Evolutionary conservation across 2,113 vertebrate genomes (phyloP).

Genomic region (Pelusios castaneus): DNA sequence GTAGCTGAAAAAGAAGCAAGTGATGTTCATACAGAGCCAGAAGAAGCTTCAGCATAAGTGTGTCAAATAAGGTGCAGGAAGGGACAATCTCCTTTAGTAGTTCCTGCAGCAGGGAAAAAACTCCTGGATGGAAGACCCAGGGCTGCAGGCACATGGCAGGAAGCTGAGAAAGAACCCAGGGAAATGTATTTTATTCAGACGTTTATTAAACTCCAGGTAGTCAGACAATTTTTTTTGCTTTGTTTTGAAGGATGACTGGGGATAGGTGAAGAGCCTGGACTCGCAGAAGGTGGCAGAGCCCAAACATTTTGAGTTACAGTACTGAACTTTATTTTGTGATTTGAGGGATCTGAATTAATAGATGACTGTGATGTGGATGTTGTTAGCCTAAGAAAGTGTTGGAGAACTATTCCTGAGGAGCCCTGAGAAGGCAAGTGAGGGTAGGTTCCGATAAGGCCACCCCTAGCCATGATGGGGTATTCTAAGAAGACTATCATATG

Average conservation of each 20-base stretch:
- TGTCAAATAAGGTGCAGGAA: background rate
- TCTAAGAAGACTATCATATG: background rate
- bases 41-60: background rate
- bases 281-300: background rate
- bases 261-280: background rate
- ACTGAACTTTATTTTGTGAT: background rate
- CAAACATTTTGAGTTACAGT: background rate
- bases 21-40: background rate
- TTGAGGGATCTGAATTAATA: background rate
- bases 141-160: background rate
- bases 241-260: background rate
- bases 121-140: background rate
- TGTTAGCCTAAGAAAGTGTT: background rate
- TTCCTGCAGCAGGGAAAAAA: background rate
- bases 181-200: too few species aligned
- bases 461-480: background rate
- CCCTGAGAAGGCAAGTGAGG: background rate
- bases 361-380: background rate
- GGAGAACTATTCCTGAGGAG: background rate
- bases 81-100: background rate
- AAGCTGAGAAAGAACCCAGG: background rate
- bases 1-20: background rate
- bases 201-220: background rate
- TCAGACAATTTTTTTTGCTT: background rate
- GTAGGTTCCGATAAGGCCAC: background rate